Percentiles rank a stretch among this genome's conserved stretches.
phyloP scores from a whole-genome alignment of 2,888 invertebrate genomes.

The Epinotia bilunana region DNA sequence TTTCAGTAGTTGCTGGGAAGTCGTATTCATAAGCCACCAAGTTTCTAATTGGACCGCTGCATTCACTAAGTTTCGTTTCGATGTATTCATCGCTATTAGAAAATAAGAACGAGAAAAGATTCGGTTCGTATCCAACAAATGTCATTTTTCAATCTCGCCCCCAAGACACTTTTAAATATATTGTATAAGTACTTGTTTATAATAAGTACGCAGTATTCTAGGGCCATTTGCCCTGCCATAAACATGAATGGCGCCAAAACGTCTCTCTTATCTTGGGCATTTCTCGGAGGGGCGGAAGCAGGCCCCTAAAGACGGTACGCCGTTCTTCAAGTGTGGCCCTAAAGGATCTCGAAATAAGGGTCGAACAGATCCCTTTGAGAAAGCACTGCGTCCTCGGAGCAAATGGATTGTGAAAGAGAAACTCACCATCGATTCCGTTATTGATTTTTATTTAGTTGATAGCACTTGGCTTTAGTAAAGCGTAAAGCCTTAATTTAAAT shows the following conservation, averaged over 20 bases:
- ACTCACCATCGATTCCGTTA: slow-evolving; percentile 77
- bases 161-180: slow-evolving; percentile 59
- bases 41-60: slow-evolving; percentile 45
- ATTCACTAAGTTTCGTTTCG: slow-evolving; percentile 45
- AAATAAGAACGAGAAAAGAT: slow-evolving; percentile 34
- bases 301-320: slow-evolving; percentile 72
- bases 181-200: slow-evolving; percentile 76
- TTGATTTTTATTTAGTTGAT: slow-evolving; percentile 80
- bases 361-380: slow-evolving; percentile 74
- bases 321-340: slow-evolving; percentile 81
- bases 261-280: slow-evolving; percentile 84
- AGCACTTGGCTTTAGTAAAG: slow-evolving; percentile 47
- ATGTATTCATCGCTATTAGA: slow-evolving; percentile 25
- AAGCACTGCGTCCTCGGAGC: slow-evolving; percentile 78
- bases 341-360: slow-evolving; percentile 82
- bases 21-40: slow-evolving; percentile 40
- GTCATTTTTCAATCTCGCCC: slow-evolving; percentile 59
- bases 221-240: slow-evolving; percentile 81
- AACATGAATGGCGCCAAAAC: slow-evolving; percentile 84
- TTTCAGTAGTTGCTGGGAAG: slow-evolving; percentile 37
- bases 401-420: slow-evolving; percentile 82
- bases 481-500: slow-evolving; percentile 59
- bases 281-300: slow-evolving; percentile 81
- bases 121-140: slow-evolving; percentile 49
- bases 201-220: slow-evolving; percentile 82